These are phyloP conservation scores for Gorsachius goisagi DNA, from an alignment of 2,113 vertebrate genomes.

Conservation along the genomic window DNA sequence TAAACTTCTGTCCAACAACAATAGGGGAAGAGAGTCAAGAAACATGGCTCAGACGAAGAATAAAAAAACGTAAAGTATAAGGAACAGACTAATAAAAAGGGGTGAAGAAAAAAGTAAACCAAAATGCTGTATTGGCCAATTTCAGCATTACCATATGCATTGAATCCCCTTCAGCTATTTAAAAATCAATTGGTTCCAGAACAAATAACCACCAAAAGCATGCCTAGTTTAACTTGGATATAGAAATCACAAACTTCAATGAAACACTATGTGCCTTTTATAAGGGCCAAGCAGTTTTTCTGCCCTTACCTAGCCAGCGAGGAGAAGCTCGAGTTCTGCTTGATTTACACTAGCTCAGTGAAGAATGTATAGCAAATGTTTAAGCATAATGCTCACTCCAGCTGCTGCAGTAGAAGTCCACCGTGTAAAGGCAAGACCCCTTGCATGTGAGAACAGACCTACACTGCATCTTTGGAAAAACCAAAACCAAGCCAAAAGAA, in stretches of 20 bases:
- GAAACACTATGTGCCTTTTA: neutral
- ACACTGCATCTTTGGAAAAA: neutral
- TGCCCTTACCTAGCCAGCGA: neutral
- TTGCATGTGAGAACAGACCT: neutral
- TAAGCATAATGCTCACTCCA: neutral
- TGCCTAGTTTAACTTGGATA: slow-evolving; percentile 25
- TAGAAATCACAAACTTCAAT: neutral
- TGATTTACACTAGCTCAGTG: neutral
- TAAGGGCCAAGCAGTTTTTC: neutral
- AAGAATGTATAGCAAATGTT: neutral
- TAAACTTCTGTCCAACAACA: neutral
- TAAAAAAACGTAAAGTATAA: neutral
- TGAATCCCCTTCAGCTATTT: slow-evolving; percentile 57
- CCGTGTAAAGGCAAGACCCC: neutral
- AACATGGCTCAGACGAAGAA: neutral
- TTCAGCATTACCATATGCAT: slow-evolving; percentile 22
- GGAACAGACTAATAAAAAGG: neutral
- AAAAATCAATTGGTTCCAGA: slow-evolving; percentile 50
- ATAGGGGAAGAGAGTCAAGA: neutral
- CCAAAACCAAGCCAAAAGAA: neutral
- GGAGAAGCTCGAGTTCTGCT: neutral
- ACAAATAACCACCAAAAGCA: slow-evolving; percentile 41
- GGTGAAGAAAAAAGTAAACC: neutral
- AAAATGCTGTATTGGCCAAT: neutral
- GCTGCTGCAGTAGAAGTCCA: neutral